Percentiles rank a stretch among this genome's conserved stretches.
Evolutionary conservation across 2,113 vertebrate genomes (phyloP).

Genomic region (Tragelaphus buxtoni): DNA sequence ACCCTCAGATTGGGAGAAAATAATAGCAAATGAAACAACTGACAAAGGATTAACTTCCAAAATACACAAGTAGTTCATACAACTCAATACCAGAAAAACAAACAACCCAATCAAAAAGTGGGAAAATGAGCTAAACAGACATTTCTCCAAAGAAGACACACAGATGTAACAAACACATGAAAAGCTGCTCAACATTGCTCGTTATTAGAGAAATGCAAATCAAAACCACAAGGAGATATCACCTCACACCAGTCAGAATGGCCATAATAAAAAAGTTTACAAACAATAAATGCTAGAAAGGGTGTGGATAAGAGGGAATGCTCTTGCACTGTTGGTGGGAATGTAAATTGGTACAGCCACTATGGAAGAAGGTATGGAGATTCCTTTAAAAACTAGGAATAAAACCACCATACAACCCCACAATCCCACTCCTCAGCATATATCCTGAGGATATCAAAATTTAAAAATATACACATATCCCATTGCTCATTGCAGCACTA

Average conservation of each 20-base stretch:
- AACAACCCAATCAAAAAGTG: neutral
- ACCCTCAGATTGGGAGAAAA: neutral
- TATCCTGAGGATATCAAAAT: neutral
- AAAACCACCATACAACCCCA: neutral
- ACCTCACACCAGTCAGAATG: neutral
- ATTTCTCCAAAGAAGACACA: neutral
- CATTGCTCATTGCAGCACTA: neutral
- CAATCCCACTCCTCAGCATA: neutral
- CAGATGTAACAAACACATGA: neutral
- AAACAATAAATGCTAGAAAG: neutral
- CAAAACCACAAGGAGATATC: neutral
- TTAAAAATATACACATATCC: neutral
- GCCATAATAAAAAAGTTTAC: neutral
- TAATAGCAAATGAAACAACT: neutral
- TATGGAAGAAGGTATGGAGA: neutral
- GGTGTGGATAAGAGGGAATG: neutral
- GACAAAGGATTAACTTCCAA: neutral
- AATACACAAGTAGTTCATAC: neutral
- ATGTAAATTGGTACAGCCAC: neutral
- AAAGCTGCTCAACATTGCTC: neutral
- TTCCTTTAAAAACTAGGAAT: neutral
- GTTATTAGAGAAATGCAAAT: neutral
- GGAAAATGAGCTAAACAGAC: neutral
- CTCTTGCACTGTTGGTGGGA: neutral
- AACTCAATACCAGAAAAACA: neutral